Conservation (phyloP, 53 echinoderm and acorn worm species). For the Crossaster papposus region DNA sequence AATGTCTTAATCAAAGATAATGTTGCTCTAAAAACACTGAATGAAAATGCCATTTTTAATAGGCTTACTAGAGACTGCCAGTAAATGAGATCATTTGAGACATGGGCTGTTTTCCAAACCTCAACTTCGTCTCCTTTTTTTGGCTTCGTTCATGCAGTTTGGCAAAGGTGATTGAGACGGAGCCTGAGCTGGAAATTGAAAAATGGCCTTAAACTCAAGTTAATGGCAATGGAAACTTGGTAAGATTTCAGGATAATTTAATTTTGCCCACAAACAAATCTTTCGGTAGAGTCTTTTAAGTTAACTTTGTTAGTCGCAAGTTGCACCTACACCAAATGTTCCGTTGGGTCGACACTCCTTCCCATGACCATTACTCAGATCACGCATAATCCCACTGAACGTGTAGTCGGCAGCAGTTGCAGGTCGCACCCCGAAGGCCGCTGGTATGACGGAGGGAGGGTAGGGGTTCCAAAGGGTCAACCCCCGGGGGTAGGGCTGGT, state of each 20-base stretch:
- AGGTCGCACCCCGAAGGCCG: conserved; percentile 90
- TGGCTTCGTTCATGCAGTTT: too few species aligned
- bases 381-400: conserved; percentile 81
- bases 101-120: too few species aligned
- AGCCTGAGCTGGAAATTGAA: too few species aligned
- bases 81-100: too few species aligned
- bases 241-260: neutral
- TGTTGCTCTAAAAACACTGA: too few species aligned
- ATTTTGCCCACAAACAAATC: neutral
- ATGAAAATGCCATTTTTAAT: too few species aligned
- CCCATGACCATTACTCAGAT: conserved; percentile 66
- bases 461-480: conserved; percentile 96
- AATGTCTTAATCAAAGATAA: too few species aligned
- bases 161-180: too few species aligned
- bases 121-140: too few species aligned
- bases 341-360: conserved; percentile 81
- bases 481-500: conserved; percentile 92
- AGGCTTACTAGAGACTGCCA: too few species aligned
- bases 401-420: conserved; percentile 76
- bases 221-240: neutral
- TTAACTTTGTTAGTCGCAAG: conserved; percentile 43
- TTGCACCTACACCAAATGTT: conserved; percentile 73
- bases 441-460: conserved; percentile 87
- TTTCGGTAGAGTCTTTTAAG: neutral
- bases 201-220: too few species aligned